These are phyloP conservation scores for Oncorhynchus nerka DNA, from an alignment of 2,113 vertebrate species.

Conservation along the genomic window DNA sequence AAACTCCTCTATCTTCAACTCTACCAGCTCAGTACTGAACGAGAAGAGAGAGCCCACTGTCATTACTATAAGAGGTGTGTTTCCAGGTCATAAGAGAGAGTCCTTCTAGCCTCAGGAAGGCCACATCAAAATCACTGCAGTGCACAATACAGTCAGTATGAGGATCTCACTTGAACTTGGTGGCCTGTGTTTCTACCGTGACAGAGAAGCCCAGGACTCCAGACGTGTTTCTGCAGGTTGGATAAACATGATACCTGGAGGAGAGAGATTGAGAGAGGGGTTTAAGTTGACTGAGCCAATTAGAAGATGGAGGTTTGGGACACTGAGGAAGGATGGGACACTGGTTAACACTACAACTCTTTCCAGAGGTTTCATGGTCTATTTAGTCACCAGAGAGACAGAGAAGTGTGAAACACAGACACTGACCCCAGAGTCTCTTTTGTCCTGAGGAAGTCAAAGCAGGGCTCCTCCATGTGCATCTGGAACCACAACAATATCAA, in stretches of 20 bases:
- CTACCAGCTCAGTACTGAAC: slow-evolving; percentile 89
- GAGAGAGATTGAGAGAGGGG: neutral
- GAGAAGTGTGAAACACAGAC: neutral
- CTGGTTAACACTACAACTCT: neutral
- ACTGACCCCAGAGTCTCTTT: slow-evolving; percentile 97
- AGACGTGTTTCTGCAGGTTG: slow-evolving; percentile 94
- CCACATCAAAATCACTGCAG: too few species aligned
- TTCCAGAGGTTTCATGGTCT: neutral
- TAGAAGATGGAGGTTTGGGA: too few species aligned
- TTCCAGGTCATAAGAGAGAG: too few species aligned
- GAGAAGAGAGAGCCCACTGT: neutral
- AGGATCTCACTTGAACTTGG: slow-evolving; percentile 88
- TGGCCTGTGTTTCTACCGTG: slow-evolving; percentile 95
- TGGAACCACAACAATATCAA: slow-evolving; percentile 62
- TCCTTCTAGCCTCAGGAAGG: too few species aligned
- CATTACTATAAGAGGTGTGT: too few species aligned
- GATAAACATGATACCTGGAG: slow-evolving; percentile 91
- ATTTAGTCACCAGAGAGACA: too few species aligned
- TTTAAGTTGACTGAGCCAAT: too few species aligned
- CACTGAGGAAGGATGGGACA: too few species aligned
- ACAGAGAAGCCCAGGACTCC: slow-evolving; percentile 93
- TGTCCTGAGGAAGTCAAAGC: slow-evolving; percentile 95
- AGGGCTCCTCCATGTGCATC: slow-evolving; percentile 99
- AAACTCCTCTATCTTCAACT: slow-evolving; percentile 95
- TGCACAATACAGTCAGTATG: neutral